A percentile compares a stretch with the other conserved stretches of the same genome.
Evolutionary conservation across 1,140 invertebrate genomes (phyloP).

Genomic region (Cyrtorhinus lividipennis): DNA sequence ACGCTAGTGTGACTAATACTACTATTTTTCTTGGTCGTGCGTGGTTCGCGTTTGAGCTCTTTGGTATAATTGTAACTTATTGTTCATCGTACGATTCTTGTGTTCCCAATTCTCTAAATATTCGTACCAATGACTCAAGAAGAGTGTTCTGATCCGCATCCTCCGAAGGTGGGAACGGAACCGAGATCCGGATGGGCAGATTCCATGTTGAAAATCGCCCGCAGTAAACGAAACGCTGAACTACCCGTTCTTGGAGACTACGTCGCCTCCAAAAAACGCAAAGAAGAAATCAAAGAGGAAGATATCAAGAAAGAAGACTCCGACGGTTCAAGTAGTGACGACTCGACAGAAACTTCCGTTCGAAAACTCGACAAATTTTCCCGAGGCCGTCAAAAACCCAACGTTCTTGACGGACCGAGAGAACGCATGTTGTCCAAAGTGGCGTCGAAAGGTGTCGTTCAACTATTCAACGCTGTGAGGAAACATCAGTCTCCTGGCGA

Average conservation of each 20-base stretch:
- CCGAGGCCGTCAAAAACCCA: background rate
- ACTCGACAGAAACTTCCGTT: background rate
- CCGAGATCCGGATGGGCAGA: background rate
- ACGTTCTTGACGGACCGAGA: background rate
- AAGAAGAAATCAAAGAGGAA: background rate
- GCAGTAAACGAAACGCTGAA: background rate
- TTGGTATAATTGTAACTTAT: too few relatives aligned
- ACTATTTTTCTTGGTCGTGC: too few relatives aligned
- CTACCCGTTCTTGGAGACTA: background rate
- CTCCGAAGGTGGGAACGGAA: background rate
- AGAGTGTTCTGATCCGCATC: background rate
- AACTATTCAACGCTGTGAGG: background rate
- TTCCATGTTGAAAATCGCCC: background rate
- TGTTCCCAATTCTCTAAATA: too few relatives aligned
- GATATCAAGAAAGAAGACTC: background rate
- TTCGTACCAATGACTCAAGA: background rate
- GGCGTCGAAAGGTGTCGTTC: background rate
- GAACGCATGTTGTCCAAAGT: background rate
- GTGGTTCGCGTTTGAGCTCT: too few relatives aligned
- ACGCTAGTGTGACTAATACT: too few relatives aligned
- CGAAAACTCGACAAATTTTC: background rate
- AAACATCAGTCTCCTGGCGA: background rate
- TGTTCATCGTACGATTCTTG: background rate
- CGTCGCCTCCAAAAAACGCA: background rate
- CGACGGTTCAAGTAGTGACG: too few relatives aligned